Conservation (phyloP, 35 echinoderm and acorn worm genomes). For the Lytechinus pictus region DNA sequence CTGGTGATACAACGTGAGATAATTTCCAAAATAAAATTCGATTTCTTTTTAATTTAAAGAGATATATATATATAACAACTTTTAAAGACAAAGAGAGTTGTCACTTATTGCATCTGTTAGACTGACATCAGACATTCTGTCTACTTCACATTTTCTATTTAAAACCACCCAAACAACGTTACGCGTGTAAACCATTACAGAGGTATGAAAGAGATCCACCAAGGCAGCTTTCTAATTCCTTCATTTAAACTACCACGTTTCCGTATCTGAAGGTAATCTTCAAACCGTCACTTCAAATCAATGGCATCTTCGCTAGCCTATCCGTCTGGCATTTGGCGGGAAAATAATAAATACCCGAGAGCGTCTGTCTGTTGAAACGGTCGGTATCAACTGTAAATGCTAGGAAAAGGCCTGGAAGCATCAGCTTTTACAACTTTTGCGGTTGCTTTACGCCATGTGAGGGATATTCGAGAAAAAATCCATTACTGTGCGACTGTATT, state of each 20-base stretch:
- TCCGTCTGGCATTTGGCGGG: constrained; percentile 7
- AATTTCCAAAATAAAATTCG: background rate
- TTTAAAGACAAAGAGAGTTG: background rate
- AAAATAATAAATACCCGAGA: background rate
- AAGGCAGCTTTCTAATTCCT: background rate
- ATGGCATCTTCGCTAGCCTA: background rate
- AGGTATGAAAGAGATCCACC: background rate
- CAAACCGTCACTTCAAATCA: background rate
- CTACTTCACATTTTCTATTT: background rate
- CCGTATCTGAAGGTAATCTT: background rate
- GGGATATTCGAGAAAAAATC: background rate
- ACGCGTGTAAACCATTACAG: background rate
- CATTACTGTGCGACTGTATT: background rate
- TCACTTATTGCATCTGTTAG: background rate
- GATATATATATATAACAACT: background rate
- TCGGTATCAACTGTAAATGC: background rate
- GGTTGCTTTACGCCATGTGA: background rate
- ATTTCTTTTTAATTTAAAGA: background rate
- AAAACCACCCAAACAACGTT: background rate
- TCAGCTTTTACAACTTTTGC: background rate
- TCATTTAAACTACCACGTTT: background rate
- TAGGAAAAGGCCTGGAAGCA: background rate
- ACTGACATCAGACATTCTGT: background rate
- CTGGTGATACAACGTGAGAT: too few species aligned
- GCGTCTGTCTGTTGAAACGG: background rate